Conservation (phyloP, 2,888 invertebrate species). For the Metellina segmentata region DNA sequence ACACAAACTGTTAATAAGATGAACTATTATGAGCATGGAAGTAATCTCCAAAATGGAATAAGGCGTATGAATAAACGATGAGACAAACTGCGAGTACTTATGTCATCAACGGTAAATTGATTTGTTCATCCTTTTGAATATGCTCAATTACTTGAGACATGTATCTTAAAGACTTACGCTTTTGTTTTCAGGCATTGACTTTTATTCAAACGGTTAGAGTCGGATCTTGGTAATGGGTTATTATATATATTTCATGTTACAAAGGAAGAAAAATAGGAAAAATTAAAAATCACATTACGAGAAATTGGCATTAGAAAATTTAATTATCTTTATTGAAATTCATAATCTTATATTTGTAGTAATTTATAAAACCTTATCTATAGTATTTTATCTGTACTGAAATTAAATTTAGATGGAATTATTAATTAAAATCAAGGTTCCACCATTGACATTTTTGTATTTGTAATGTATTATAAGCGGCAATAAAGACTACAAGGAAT, state of each 20-base stretch:
- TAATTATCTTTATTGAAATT: no score
- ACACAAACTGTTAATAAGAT: not conserved
- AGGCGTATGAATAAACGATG: not conserved
- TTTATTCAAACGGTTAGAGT: not conserved
- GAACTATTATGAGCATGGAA: not conserved
- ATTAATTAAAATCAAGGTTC: no score
- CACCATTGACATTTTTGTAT: no score
- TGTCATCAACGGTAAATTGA: not conserved
- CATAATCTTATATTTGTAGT: no score
- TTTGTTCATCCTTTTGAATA: not conserved
- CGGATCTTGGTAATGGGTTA: not conserved
- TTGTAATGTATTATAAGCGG: no score
- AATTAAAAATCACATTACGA: no score
- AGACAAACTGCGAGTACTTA: not conserved
- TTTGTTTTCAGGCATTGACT: not conserved
- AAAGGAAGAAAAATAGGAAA: no score
- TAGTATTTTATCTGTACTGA: no score
- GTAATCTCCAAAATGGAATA: not conserved
- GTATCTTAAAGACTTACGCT: not conserved
- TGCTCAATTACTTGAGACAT: not conserved
- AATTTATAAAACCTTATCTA: no score
- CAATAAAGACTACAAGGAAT: no score
- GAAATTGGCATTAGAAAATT: no score
- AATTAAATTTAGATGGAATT: no score
- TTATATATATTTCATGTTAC: not conserved